Percentiles rank a stretch among this genome's conserved stretches.
Evolutionary conservation across 2,113 vertebrate genomes (phyloP).

Genomic region (Dasypus novemcinctus): DNA sequence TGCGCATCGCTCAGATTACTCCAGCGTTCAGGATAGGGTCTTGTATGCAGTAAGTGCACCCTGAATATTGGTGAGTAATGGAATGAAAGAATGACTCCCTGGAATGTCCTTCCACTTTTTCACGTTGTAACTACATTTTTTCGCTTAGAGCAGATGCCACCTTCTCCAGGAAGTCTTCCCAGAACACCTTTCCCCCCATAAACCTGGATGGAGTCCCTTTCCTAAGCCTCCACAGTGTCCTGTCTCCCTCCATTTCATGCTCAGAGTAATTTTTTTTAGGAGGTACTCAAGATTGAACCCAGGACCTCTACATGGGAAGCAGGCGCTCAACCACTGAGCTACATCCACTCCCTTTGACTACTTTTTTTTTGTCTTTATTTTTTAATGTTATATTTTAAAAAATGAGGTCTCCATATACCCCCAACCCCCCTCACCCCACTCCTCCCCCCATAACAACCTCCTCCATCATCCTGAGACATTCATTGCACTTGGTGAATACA

Average conservation of each 20-base stretch:
- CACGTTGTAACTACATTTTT: neutral
- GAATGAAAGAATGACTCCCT: neutral
- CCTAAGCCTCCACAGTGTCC: neutral
- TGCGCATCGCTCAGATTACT: accelerated
- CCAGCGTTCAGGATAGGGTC: neutral
- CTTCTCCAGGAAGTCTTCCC: neutral
- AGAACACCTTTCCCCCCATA: neutral
- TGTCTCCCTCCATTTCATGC: neutral
- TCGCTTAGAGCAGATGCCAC: neutral
- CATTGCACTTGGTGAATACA: no score
- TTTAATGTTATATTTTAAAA: no score
- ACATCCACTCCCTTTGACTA: no score
- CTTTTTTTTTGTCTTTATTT: no score
- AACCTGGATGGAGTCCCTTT: neutral
- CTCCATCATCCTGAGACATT: no score
- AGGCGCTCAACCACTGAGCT: no score
- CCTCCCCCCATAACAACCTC: no score
- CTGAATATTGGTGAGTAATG: neutral
- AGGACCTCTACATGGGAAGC: no score
- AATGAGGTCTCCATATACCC: no score
- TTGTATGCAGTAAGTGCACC: neutral
- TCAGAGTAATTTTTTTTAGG: no score
- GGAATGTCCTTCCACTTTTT: neutral
- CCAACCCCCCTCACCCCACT: no score
- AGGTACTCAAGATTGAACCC: no score